Evolutionary conservation across 2,888 invertebrate genomes (phyloP), one percentile per base, ranked within the genome.

Genomic region (Crocallis elinguaria): DNA sequence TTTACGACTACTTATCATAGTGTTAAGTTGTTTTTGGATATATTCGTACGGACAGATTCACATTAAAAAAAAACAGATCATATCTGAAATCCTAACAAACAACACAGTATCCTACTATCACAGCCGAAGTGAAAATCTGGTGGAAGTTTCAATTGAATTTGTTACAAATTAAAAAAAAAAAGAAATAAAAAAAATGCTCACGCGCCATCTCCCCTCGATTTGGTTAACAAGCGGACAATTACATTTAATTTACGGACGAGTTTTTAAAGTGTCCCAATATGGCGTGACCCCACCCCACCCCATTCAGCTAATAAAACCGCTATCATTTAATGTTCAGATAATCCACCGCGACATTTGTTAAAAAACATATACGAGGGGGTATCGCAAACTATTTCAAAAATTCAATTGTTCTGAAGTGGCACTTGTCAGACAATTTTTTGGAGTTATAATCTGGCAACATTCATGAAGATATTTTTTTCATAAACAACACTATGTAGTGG

Each of bases 191-290:
- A 71, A 68, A 71, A 58, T 50, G 12, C 27, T 51, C 52, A 30
- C 57, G 13, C 30, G 23, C 25, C 46, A 49, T 57, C 70, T 64
- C 75, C 76, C 82, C 81, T 80, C 71, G 71, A 67, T 67, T 73
- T 73, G 72, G 77, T 77, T 88, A 88, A 89, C 89, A 75, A 89
- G 85, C 84, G 87, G 89, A 92, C 92, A 92, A 92, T 92, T 89
- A 90, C 86, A 86, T 91, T 91, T 90, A 91, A 91, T 92, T 92
- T 86, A 84, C 81, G 72, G 79, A 86, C 82, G 83, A 80, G 85
- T 86, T 88, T 85, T 89, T 88, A 86, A 88, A 88, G 87, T 84
- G 81, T 73, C 73, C 83, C 87, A 85, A 83, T 85, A 84, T 84
- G 84, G 84, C 57, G 57, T 52, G 56, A 64, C 64, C 30, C 65